phyloP scores from a whole-genome alignment of 2,113 vertebrate species.

The Cephalopterus ornatus region DNA sequence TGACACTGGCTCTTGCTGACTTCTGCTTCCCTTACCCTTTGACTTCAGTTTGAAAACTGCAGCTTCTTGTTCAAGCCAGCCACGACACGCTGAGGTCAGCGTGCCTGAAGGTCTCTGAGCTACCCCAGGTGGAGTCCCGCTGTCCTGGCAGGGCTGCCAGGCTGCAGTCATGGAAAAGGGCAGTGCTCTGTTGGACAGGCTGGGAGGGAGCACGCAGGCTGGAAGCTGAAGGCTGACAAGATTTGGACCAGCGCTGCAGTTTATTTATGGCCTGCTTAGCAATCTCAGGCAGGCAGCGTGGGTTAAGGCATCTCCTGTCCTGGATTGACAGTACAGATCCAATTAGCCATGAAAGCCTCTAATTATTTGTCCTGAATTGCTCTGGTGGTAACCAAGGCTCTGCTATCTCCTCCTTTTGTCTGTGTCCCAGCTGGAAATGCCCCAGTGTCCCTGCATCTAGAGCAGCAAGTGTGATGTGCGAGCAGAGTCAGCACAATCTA shows the following conservation, averaged over 20 bases:
- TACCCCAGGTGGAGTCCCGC: not conserved
- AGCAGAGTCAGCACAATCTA: conserved; percentile 52
- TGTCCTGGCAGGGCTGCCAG: not conserved
- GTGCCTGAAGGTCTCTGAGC: not conserved
- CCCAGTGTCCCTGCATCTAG: conserved; percentile 29
- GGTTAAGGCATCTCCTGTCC: conserved; percentile 48
- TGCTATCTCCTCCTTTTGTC: conserved; percentile 59
- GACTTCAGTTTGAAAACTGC: not conserved
- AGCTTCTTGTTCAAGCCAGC: not conserved
- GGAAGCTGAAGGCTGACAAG: not conserved
- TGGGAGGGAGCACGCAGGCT: not conserved
- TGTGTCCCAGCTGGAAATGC: conserved; percentile 50
- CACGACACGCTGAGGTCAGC: accelerated
- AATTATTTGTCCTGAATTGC: conserved; percentile 63
- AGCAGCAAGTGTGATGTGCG: conserved; percentile 13
- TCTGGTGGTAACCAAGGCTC: conserved; percentile 29
- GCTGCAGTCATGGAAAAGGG: accelerated
- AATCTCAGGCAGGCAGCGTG: conserved; percentile 27
- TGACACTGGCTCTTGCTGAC: not conserved
- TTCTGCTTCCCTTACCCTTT: not conserved
- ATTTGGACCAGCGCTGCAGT: not conserved
- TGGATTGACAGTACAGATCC: conserved; percentile 48
- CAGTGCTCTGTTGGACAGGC: accelerated
- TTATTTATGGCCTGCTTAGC: conserved; percentile 54
- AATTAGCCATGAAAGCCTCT: conserved; percentile 58